Percentiles rank a stretch among this genome's conserved stretches.
Conservation (phyloP, 2,888 invertebrate genomes). For the Pharmacophagus antenor region DNA sequence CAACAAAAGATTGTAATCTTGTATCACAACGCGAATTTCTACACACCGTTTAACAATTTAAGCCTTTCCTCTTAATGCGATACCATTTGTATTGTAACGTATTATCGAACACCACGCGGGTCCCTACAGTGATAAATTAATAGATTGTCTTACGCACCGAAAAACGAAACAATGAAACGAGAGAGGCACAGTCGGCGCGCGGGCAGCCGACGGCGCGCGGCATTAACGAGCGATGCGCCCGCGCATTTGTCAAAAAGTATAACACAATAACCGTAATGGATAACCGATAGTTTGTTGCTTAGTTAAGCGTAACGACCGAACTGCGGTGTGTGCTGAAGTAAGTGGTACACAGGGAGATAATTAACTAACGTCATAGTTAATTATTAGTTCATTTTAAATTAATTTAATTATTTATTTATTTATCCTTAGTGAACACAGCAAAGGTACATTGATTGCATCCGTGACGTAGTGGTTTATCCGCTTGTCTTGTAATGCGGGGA, state of each 20-base stretch:
- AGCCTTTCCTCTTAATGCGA: not conserved
- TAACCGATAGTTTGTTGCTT: constrained; percentile 73
- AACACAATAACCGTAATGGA: constrained; percentile 75
- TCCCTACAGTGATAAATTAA: constrained; percentile 25
- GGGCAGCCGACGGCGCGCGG: constrained; percentile 36
- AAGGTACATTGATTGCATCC: no score
- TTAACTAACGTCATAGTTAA: not conserved
- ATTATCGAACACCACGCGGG: constrained; percentile 14
- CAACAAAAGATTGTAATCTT: not conserved
- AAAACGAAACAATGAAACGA: constrained; percentile 49
- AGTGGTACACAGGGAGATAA: constrained; percentile 40
- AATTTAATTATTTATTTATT: no score
- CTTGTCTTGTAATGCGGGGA: no score
- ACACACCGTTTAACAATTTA: not conserved
- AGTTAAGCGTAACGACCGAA: constrained; percentile 62
- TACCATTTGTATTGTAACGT: not conserved
- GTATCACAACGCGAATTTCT: not conserved
- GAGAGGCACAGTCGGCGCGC: constrained; percentile 53
- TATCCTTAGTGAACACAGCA: no score
- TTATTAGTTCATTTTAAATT: not conserved
- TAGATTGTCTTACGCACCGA: constrained; percentile 29
- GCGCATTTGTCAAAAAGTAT: constrained; percentile 73
- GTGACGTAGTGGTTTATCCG: no score
- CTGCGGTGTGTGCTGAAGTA: constrained; percentile 41
- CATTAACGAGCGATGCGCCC: constrained; percentile 58